Evolutionary conservation across 2,113 vertebrate genomes (phyloP).

Genomic region (Lycocorax pyrrhopterus): DNA sequence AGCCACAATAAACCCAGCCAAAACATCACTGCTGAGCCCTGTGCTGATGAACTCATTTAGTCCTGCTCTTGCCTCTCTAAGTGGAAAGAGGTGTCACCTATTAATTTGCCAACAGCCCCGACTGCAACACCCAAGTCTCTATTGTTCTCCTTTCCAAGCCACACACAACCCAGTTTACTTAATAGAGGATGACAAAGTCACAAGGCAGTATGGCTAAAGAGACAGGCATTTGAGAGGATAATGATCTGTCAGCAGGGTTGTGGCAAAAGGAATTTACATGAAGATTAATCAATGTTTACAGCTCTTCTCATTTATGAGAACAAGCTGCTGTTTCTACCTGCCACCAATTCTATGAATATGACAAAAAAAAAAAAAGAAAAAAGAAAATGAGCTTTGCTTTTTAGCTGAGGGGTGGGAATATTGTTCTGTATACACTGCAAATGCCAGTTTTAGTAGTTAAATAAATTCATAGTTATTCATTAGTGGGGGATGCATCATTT

Average conservation of each 20-base stretch:
- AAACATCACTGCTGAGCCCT: slow-evolving; percentile 5
- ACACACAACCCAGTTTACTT: slow-evolving; percentile 16
- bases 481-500: background rate
- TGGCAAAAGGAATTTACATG: slow-evolving; percentile 64
- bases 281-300: slow-evolving; percentile 73
- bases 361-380: background rate
- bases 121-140: slow-evolving; percentile 27
- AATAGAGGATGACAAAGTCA: slow-evolving; percentile 40
- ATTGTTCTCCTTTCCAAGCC: slow-evolving; percentile 19
- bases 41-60: background rate
- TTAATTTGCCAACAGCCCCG: slow-evolving; percentile 8
- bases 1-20: background rate
- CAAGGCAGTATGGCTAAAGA: slow-evolving; percentile 46
- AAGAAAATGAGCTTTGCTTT: slow-evolving; percentile 14
- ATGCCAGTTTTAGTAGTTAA: background rate
- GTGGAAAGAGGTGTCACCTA: slow-evolving; percentile 63
- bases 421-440: slow-evolving; percentile 30
- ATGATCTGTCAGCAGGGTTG: slow-evolving; percentile 61
- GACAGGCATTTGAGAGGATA: slow-evolving; percentile 49
- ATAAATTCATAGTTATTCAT: slow-evolving; percentile 18
- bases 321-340: slow-evolving; percentile 51
- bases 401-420: slow-evolving; percentile 32
- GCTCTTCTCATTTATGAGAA: slow-evolving; percentile 66
- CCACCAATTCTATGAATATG: background rate
- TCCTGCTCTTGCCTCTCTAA: slow-evolving; percentile 4